phyloP scores from a whole-genome alignment of 2,797 vertebrate genomes.

The Cetoscarus ocellatus region DNA sequence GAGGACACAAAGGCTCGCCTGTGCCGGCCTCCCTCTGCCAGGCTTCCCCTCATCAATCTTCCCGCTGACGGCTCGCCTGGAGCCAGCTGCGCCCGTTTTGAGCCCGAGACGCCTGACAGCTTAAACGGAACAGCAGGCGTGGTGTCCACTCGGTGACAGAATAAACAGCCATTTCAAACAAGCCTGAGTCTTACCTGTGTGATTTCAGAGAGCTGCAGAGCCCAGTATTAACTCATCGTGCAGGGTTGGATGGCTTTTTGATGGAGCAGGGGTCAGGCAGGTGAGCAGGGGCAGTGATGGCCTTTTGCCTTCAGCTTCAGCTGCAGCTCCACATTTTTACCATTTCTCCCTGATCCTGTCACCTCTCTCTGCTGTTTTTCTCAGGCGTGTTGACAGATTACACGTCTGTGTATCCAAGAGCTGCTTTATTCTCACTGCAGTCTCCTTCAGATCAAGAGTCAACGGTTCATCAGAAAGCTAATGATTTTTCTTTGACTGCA shows the following conservation, averaged over 20 bases:
- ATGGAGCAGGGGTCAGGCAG: constrained; percentile 70
- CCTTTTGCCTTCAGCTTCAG: constrained; percentile 40
- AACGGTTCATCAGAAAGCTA: constrained; percentile 38
- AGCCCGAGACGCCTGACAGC: constrained; percentile 70
- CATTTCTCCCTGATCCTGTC: constrained; percentile 10
- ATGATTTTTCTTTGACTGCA: constrained; percentile 30
- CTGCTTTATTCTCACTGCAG: constrained; percentile 15
- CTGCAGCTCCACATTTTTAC: constrained; percentile 15
- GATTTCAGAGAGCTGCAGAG: constrained; percentile 26
- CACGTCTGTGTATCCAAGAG: constrained; percentile 20
- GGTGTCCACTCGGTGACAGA: constrained; percentile 66
- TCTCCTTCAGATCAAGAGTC: constrained; percentile 41
- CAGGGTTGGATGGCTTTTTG: constrained; percentile 70
- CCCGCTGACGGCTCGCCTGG: constrained; percentile 50
- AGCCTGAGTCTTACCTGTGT: constrained; percentile 63
- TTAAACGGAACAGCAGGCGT: constrained; percentile 73
- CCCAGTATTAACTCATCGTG: constrained; percentile 68
- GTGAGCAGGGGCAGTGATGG: constrained; percentile 29
- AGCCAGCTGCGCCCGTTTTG: constrained; percentile 71
- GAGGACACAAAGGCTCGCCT: constrained; percentile 58
- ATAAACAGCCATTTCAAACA: constrained; percentile 56
- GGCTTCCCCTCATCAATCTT: constrained; percentile 74
- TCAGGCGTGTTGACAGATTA: constrained; percentile 49
- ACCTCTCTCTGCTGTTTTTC: constrained; percentile 27
- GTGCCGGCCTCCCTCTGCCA: constrained; percentile 59